Base-by-base conservation (phyloP, 2,113 vertebrate genomes). In the Trematomus loennbergii region DNA sequence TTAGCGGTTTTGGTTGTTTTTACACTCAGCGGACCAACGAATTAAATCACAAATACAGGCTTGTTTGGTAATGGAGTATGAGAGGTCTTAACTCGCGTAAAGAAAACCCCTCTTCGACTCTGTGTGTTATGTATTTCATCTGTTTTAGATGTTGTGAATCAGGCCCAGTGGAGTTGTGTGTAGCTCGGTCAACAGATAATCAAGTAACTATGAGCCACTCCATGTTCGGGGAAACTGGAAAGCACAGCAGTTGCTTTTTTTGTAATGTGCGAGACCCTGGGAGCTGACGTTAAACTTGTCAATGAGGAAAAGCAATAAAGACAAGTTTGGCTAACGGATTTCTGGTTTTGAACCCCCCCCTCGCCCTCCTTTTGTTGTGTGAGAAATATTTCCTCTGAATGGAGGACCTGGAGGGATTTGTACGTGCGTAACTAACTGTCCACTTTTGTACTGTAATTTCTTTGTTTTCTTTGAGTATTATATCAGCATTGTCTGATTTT, bases 401-500 rank as follows among this genome's bases (percentile, higher is more conserved):
- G 93, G 87, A 90, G 83, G 83, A 75, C 64, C 64, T 82, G 58
- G 95, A 96, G 95, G 92, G 87, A 90, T 96, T 97, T 97, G 94
- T 97, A 96, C 93, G 96, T 98, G 96, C 94, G 95, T 97, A 95
- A 96, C 94, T 89, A 95, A 95, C 96, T 96, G 97, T 99, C 94
- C 79, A 93, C 93, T 95, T 92, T 98, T 98, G 96, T 99, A 97
- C 95, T 98, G 96, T 98, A 96, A 45, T 77, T 96, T 96, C 90
- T 95, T 96, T 40, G 36, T 40, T 40, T 40, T 40, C 36, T 33
- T 96, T 94, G 93, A 95, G 95, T 97, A 96, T 95, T 96, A 95
- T 97, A 97, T 97, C 97, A 97, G 94, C 96, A 89, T 92, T 96
- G 97, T 99, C 96, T 98, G 96, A 97, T 97, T 98, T 90, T n/a